Percentiles rank a stretch among this genome's conserved stretches.
phyloP scores from a whole-genome alignment of 2,113 vertebrate species.

The Megalops atlanticus region DNA sequence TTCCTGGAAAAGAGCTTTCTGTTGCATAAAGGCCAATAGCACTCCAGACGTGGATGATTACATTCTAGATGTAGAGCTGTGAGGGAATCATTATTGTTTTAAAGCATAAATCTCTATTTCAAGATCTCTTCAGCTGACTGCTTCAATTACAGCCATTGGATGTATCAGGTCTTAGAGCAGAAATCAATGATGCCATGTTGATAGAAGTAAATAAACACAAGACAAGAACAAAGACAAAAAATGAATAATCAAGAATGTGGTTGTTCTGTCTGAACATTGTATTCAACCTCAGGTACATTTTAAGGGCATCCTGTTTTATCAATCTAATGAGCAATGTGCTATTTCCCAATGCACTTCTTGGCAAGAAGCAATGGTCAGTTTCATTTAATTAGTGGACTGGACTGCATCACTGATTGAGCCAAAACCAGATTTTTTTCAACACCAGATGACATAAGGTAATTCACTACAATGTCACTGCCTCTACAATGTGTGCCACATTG shows the following conservation, averaged over 20 bases:
- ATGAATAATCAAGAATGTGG: background rate
- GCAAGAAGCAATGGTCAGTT: constrained; percentile 17
- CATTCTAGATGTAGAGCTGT: no score
- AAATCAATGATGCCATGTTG: no score
- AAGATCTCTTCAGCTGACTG: no score
- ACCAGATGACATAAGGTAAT: background rate
- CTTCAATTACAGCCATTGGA: no score
- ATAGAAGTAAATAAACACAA: no score
- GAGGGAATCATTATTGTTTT: no score
- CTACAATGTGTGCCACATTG: background rate
- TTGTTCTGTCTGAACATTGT: background rate
- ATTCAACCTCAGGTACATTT: background rate
- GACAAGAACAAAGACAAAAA: no score
- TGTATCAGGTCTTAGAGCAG: no score
- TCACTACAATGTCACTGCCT: background rate
- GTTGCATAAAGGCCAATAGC: background rate
- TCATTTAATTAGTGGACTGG: constrained; percentile 25
- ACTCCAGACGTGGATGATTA: no score
- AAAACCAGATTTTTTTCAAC: background rate
- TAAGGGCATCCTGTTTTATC: background rate
- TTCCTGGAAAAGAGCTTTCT: background rate
- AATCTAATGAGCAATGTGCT: constrained; percentile 9
- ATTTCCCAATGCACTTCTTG: constrained; percentile 15
- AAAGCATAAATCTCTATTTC: no score
- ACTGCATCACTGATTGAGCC: background rate